Evolutionary conservation across 2,888 invertebrate species (phyloP), one percentile per base, ranked within the genome.

Genomic region (Eilema griseolum): DNA sequence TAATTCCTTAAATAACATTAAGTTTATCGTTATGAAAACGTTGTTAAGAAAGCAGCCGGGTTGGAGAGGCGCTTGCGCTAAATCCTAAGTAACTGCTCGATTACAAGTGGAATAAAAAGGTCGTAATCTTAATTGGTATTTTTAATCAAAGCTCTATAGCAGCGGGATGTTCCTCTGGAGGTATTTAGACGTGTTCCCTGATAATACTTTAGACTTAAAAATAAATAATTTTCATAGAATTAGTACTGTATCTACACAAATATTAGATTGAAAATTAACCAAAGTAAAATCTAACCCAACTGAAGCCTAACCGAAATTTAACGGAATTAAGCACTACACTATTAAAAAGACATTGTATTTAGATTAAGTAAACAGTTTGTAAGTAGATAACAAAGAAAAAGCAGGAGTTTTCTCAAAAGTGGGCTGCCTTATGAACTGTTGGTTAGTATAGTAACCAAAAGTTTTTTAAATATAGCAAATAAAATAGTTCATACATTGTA

Each of bases 71-170:
- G 85, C 85, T 87, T 85, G 88, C 86, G 85, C 88, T 90, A 89
- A 93, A 91, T 90, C 90, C 91, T 92, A 92, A 93, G 92, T 93
- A 93, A 92, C 89, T 92, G 88, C 88, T 92, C 91, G 92, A 93
- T 92, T 93, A 93, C 89, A 90, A 89, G 82, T 87, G 85, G 87
- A 92, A 92, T 93, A 91, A 92, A 91, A 93, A 91, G 85, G 88
- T 90, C 88, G 90, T 92, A 91, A 93, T 93, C 92, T 92, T 93
- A 93, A 93, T 93, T 93, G 89, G 89, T 90, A 91, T 92, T 92
- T 92, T 92, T 92, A 93, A 92, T 93, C 89, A 92, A 91, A 90
- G 86, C 86, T 87, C 81, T 85, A 75, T 77, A 82, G 77, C 78
- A 77, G 76, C 78, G 73, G 75, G 77, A 79, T 80, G 79, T 79